phyloP scores from a whole-genome alignment of 2,888 invertebrate species.

The Temnothorax unifasciatus region DNA sequence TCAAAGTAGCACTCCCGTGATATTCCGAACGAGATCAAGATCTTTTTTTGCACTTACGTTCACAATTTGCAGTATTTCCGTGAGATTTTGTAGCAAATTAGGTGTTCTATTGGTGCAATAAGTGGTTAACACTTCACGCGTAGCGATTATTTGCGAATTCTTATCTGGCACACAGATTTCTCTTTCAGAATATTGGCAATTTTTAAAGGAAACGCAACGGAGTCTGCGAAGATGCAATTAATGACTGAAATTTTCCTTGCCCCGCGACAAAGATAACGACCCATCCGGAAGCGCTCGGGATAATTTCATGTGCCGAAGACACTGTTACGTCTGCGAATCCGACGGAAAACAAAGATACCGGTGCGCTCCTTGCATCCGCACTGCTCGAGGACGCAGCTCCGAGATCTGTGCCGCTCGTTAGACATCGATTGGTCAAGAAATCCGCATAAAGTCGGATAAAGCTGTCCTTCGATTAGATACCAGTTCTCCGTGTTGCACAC shows the following conservation, averaged over 20 bases:
- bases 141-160: background rate
- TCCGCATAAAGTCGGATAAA: slow-evolving; percentile 21
- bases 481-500: background rate
- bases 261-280: background rate
- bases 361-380: background rate
- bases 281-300: slow-evolving; percentile 4
- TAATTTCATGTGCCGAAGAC: background rate
- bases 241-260: background rate
- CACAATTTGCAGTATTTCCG: background rate
- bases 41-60: background rate
- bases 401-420: slow-evolving; percentile 35
- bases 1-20: background rate
- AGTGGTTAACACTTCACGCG: background rate
- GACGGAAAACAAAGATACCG: slow-evolving; percentile 1
- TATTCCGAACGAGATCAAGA: background rate
- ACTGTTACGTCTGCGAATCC: background rate
- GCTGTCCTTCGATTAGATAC: slow-evolving; percentile 40
- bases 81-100: background rate
- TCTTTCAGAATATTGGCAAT: slow-evolving; percentile 1
- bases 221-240: background rate
- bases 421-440: slow-evolving; percentile 42
- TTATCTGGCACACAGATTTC: background rate
- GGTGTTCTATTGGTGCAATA: background rate
- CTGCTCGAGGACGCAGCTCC: background rate
- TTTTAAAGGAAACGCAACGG: background rate